Conservation (phyloP, 2,797 vertebrate genomes). For the Gallirallus australis region DNA sequence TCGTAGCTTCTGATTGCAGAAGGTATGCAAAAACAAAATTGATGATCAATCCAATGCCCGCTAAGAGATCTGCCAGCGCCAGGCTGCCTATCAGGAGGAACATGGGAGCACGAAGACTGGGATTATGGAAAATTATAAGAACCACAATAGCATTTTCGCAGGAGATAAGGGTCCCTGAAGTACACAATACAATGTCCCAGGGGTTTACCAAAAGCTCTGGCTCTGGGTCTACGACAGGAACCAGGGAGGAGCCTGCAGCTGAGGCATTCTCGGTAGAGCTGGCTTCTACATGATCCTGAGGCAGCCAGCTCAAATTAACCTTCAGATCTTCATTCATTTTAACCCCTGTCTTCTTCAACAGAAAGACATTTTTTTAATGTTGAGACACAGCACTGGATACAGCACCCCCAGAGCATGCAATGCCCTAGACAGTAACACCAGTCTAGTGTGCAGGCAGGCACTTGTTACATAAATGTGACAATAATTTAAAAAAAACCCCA, state of each 20-base stretch:
- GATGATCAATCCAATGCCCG: slow-evolving; percentile 93
- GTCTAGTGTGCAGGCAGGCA: neutral
- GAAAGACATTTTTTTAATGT: slow-evolving; percentile 81
- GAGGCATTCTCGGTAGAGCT: slow-evolving; percentile 88
- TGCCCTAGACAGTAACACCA: neutral
- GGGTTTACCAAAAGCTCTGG: slow-evolving; percentile 91
- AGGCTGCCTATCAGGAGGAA: slow-evolving; percentile 97
- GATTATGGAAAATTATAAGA: slow-evolving; percentile 98
- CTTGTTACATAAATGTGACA: slow-evolving; percentile 64
- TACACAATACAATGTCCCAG: slow-evolving; percentile 97
- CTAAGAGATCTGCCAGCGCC: slow-evolving; percentile 96
- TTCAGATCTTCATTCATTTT: slow-evolving; percentile 94
- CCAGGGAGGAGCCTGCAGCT: slow-evolving; percentile 79
- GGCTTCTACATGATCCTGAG: slow-evolving; percentile 87
- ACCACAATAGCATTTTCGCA: slow-evolving; percentile 98
- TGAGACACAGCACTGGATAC: slow-evolving; percentile 19
- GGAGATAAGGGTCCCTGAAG: slow-evolving; percentile 96
- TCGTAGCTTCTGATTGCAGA: slow-evolving; percentile 92
- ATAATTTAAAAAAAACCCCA: neutral
- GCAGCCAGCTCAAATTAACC: slow-evolving; percentile 90
- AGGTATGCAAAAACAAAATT: slow-evolving; percentile 97
- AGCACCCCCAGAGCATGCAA: slow-evolving; percentile 68
- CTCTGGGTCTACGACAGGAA: slow-evolving; percentile 79
- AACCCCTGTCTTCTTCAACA: slow-evolving; percentile 84
- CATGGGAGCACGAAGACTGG: slow-evolving; percentile 95